Conservation (phyloP, 2,113 vertebrate species). For the Scortum barcoo region DNA sequence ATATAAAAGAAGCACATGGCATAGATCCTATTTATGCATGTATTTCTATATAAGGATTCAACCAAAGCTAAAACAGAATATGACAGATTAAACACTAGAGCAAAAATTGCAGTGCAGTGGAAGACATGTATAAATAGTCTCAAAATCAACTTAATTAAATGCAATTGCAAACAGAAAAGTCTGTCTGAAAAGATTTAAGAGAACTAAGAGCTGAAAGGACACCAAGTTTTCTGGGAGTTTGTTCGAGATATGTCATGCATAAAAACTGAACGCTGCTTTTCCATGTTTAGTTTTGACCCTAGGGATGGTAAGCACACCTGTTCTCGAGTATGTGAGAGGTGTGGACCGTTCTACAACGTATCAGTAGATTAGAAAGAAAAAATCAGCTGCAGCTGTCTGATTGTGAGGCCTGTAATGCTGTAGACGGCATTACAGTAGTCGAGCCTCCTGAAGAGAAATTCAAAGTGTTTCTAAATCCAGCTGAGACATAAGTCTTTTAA, state of each 20-base stretch:
- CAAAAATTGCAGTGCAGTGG: not conserved
- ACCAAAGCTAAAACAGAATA: not conserved
- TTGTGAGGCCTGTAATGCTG: too few relatives aligned
- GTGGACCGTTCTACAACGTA: not conserved
- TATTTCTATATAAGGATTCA: not conserved
- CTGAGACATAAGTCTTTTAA: not conserved
- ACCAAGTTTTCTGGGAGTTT: not conserved
- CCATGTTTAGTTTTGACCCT: too few relatives aligned
- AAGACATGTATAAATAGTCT: not conserved
- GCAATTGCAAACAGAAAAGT: not conserved
- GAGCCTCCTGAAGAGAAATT: not conserved
- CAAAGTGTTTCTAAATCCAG: not conserved
- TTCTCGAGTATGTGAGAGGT: not conserved
- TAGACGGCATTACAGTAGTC: not conserved
- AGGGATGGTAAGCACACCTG: not conserved
- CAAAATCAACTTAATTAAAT: not conserved
- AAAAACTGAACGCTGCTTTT: too few relatives aligned
- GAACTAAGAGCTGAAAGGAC: not conserved
- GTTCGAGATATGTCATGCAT: not conserved
- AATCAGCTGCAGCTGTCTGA: too few relatives aligned
- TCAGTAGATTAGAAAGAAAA: not conserved
- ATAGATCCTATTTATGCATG: too few relatives aligned
- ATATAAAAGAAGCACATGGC: not conserved
- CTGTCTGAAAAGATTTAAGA: not conserved
- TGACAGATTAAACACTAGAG: not conserved